Conservation (phyloP, 2,888 invertebrate species). For the Cotesia congregata region DNA sequence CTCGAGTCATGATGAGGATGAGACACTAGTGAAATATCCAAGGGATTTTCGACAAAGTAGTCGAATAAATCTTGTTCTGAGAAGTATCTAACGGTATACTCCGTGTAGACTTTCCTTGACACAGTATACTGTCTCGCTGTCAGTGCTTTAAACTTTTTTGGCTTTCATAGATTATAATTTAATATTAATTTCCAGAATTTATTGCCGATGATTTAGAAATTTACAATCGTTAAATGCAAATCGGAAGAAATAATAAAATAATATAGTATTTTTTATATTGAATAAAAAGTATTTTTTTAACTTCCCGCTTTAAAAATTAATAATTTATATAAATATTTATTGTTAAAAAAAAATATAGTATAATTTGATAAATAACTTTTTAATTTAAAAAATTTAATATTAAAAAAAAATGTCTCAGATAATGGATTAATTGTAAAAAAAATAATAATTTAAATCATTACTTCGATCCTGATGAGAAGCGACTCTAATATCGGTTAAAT, state of each 20-base stretch:
- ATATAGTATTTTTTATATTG: not conserved
- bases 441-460: too few species aligned
- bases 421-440: too few species aligned
- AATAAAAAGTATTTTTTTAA: too few species aligned
- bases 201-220: too few species aligned
- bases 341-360: too few species aligned
- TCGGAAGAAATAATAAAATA: not conserved
- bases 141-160: not conserved
- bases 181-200: too few species aligned
- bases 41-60: slow-evolving; percentile 24
- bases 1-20: not conserved
- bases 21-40: slow-evolving; percentile 26
- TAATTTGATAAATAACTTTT: too few species aligned
- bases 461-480: not conserved
- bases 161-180: not conserved
- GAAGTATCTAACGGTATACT: not conserved
- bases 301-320: too few species aligned
- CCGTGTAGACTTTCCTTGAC: not conserved
- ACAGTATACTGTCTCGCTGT: not conserved
- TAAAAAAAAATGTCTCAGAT: too few species aligned
- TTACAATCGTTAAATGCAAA: too few species aligned
- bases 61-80: slow-evolving; percentile 25
- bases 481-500: not conserved
- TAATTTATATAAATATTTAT: too few species aligned
- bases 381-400: too few species aligned